These are phyloP conservation scores for Caiman crocodilus DNA, from an alignment of 2,797 vertebrate species.

Conservation along the genomic window DNA sequence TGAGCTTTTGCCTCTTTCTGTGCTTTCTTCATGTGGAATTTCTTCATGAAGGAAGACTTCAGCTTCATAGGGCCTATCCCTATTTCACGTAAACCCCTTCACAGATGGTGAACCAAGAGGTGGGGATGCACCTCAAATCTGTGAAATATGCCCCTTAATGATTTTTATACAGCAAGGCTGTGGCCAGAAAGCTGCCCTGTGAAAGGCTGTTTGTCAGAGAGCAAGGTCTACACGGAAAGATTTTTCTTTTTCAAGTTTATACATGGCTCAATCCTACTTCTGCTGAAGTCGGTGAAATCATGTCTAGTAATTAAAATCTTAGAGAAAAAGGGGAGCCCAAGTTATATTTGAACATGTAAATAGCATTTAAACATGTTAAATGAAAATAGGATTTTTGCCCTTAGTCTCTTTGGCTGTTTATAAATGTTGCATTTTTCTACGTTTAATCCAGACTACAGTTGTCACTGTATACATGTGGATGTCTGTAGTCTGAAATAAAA, in stretches of 20 bases:
- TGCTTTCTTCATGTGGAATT: background rate
- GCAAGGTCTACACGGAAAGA: background rate
- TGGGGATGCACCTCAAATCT: background rate
- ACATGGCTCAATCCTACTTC: background rate
- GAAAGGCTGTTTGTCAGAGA: background rate
- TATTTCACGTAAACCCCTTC: background rate
- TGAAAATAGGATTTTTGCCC: too few relatives aligned
- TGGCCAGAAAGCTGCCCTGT: background rate
- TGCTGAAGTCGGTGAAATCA: background rate
- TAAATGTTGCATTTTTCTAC: too few relatives aligned
- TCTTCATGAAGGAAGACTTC: background rate
- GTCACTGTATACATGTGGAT: too few relatives aligned
- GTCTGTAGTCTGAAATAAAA: too few relatives aligned
- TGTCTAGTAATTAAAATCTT: background rate
- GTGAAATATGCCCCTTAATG: background rate
- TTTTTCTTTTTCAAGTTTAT: background rate
- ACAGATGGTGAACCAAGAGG: background rate
- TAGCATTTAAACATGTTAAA: too few relatives aligned
- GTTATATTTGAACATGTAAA: too few relatives aligned
- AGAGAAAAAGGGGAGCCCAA: background rate
- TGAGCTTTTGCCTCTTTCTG: background rate
- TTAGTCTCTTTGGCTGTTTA: too few relatives aligned
- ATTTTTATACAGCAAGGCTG: background rate
- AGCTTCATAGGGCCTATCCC: background rate
- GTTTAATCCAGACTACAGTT: too few relatives aligned